Base-by-base conservation (phyloP, 1,140 invertebrate species). In the Harlomillsia oculata region DNA sequence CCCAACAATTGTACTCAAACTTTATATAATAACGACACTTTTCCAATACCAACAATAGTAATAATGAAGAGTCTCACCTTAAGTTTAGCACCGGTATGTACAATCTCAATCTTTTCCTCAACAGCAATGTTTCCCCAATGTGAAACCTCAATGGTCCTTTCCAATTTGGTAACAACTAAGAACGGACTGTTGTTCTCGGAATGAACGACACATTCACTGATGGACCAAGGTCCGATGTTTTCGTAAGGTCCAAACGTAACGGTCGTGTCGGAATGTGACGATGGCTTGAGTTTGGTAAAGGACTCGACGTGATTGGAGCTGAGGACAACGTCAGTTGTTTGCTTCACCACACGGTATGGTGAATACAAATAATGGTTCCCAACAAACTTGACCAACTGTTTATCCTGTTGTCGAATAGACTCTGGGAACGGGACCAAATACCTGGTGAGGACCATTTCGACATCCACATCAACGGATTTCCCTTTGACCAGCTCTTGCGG, bases 121-220 rank as follows among this genome's bases (percentile, higher is more conserved):
- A 99, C 78, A 60, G 95, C 94, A 71, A 99, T 93, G 67, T 97
- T 97, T 16, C 96, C 96, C 97, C 97, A 99, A 71, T 98, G 95
- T 0, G 95, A 99, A 1, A 99, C 80, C 74, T 99, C 95, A 67
- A 99, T 89, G 0, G 81, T 74, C 32, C 97, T 78, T 55, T 90
- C 83, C 62, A 99, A 71, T 32, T 77, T 77, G 0, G 85, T 90
- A 0, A 97, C 86, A 25, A 88, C 91, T 39, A 99, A 72, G 71
- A 99, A 98, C 41, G 96, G 94, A 41, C 85, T 80, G 70, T 96
- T 95, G 72, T 97, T 99, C 72, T 98, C 96, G 72, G 86, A 97
- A 71, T 99, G 97, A 45, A 98, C 75, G 23, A 70, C 74, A 18
- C 57, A 97, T 69, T 67, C 84, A 78, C 62, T 85, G 80, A 74